A percentile compares a stretch with the other conserved stretches of the same genome.
Evolutionary conservation across 2,113 vertebrate genomes (phyloP).

Genomic region (Shinisaurus crocodilurus): DNA sequence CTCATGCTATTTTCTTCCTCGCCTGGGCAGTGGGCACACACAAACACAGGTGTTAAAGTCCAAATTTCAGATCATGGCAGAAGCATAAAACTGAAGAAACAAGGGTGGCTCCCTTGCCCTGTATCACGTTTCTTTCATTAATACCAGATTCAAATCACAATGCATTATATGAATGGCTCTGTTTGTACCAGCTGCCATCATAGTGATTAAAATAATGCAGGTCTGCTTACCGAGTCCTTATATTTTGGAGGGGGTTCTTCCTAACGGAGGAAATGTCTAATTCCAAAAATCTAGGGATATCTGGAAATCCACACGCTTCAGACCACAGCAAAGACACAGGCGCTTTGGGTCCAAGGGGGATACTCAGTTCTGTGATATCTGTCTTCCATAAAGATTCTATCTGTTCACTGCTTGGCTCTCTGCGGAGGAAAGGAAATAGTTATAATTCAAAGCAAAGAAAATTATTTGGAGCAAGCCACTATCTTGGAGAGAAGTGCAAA

Average conservation of each 20-base stretch:
- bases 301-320: constrained; percentile 65
- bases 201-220: not conserved
- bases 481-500: not conserved
- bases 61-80: not conserved
- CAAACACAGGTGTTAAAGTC: not conserved
- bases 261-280: constrained; percentile 64
- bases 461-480: not conserved
- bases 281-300: constrained; percentile 67
- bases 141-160: not conserved
- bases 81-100: not conserved
- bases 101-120: not conserved
- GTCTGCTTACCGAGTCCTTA: constrained; percentile 62
- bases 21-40: not conserved
- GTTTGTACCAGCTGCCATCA: not conserved
- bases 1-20: not conserved
- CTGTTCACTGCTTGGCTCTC: constrained; percentile 42
- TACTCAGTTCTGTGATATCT: constrained; percentile 63
- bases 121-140: not conserved
- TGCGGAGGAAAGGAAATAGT: constrained; percentile 24
- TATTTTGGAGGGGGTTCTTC: constrained; percentile 58
- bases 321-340: constrained; percentile 55
- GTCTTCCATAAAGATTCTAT: constrained; percentile 61
- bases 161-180: not conserved
- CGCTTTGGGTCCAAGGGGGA: constrained; percentile 63
- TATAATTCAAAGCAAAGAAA: not conserved